Base-by-base conservation (phyloP, 2,888 invertebrate species). In the Sepiola atlantica region DNA sequence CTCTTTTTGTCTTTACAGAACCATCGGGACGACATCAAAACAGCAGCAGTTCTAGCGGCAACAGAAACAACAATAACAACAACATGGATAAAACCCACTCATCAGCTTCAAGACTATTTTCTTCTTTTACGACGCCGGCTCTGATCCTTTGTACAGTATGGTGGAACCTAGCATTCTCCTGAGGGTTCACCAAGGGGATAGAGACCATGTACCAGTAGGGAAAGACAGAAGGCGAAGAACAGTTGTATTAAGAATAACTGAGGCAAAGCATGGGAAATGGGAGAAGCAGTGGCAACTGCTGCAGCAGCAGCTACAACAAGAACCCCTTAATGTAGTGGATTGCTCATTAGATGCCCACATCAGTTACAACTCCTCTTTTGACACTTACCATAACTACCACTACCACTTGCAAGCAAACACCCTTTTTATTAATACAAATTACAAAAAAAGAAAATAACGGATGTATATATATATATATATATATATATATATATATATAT, bases 131-230 rank as follows among this genome's bases (percentile, higher is more conserved):
- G n/a, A 55, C n/a, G 55, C 92, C 92, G 54, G 92, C 92, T 92
- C 92, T 92, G 92, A 92, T 92, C 55, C 55, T 92, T 28, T 92
- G 54, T 54, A 92, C 92, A 92, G 92, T 92, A 54, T 92, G 92
- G 92, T 92, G 92, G 92, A 92, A 92, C 92, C 32, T 92, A 55
- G 92, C 92, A 55, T 92, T 92, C 32, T 92, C 92, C 92, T 92
- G 92, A 92, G 55, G 54, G 55, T 77, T n/a, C 77, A n/a, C 77
- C n/a, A 77, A 77, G 32, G 32, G 77, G 77, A 77, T n/a, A 77
- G 77, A 77, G 77, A 77, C 77, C n/a, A 77, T 77, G 77, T 77
- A 77, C 77, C 77, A 77, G 77, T 77, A 77, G 77, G 45, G 77
- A 77, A 77, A 32, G 77, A 32, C n/a, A n/a, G 77, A 77, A n/a